phyloP scores from a whole-genome alignment of 2,888 invertebrate species.

The Strigamia crassipes region DNA sequence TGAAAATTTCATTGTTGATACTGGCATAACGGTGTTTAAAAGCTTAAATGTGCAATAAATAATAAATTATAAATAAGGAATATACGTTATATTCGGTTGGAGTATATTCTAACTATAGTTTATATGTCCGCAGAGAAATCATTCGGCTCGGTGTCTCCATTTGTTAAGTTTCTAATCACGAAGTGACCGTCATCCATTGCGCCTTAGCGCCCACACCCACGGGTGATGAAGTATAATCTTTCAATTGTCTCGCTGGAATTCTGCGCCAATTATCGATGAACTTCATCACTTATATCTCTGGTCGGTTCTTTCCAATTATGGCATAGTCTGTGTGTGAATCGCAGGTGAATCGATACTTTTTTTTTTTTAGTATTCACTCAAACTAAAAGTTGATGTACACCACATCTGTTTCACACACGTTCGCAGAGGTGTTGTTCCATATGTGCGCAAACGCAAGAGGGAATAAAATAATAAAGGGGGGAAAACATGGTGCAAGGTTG shows the following conservation, averaged over 20 bases:
- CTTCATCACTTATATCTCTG: background rate
- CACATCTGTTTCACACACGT: constrained; percentile 12
- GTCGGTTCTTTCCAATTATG: background rate
- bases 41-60: too few relatives aligned
- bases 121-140: constrained; percentile 1
- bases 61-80: too few relatives aligned
- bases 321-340: background rate
- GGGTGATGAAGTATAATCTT: constrained; percentile 29
- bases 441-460: background rate
- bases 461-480: background rate
- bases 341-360: constrained; percentile 10
- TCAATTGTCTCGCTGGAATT: constrained; percentile 9
- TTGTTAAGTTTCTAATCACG: background rate
- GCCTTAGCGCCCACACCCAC: background rate
- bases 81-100: too few relatives aligned
- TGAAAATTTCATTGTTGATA: too few relatives aligned
- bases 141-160: background rate
- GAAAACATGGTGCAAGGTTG: background rate
- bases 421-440: background rate
- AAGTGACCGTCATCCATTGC: background rate
- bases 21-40: too few relatives aligned
- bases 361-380: background rate
- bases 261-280: constrained; percentile 20
- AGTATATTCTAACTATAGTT: background rate
- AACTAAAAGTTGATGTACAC: background rate